Evolutionary conservation across 2,113 vertebrate genomes (phyloP).

Genomic region (Glaucomys volans): DNA sequence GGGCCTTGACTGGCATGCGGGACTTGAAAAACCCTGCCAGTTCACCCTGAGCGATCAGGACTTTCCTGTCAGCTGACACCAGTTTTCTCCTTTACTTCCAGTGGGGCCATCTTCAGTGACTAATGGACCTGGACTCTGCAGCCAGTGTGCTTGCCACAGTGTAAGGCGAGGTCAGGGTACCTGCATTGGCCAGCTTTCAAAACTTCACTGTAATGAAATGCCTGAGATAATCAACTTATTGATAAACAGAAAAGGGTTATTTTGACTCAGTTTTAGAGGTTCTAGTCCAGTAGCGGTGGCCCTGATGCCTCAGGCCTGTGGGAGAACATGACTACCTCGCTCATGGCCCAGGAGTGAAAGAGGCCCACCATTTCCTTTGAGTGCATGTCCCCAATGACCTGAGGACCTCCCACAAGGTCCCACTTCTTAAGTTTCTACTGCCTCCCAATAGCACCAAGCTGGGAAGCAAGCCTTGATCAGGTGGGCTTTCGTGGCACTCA

Average conservation of each 20-base stretch:
- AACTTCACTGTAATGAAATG: neutral
- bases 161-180: neutral
- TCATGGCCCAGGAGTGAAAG: no score
- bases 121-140: fast-evolving
- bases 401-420: neutral
- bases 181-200: neutral
- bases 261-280: no score
- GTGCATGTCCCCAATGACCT: neutral
- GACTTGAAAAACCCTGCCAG: neutral
- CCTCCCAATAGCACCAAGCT: no score
- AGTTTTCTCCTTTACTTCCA: neutral
- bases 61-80: neutral
- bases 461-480: neutral
- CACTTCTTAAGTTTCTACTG: no score
- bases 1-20: neutral
- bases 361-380: neutral
- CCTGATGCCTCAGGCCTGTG: neutral
- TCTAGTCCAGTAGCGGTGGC: neutral
- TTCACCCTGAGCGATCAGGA: fast-evolving
- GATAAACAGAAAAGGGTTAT: no score
- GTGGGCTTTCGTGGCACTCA: no score
- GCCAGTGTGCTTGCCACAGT: neutral
- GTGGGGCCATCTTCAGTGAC: neutral
- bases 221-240: neutral
- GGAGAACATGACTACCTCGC: no score